Conservation (phyloP, 30 jellyfish, hydroid and myxozoan species). For the Cassiopea xamachana region DNA sequence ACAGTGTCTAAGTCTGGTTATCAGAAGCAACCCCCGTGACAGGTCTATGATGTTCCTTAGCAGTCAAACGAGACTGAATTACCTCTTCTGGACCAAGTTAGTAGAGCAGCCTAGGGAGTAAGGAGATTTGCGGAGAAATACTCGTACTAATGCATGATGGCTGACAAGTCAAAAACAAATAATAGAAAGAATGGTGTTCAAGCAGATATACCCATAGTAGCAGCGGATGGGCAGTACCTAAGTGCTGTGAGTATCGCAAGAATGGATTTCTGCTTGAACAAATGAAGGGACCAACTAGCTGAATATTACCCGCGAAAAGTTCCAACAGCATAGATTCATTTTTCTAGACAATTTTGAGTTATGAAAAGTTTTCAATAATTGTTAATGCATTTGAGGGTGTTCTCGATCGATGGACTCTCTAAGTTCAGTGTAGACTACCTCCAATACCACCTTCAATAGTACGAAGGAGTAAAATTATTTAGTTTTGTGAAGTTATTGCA, state of each 20-base stretch:
- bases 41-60: not conserved
- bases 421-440: too few relatives aligned
- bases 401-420: too few relatives aligned
- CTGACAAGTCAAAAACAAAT: slow-evolving; percentile 13
- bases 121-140: not conserved
- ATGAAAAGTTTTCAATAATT: too few relatives aligned
- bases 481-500: too few relatives aligned
- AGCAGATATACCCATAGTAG: slow-evolving; percentile 70
- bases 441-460: too few relatives aligned
- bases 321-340: not conserved
- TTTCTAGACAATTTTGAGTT: too few relatives aligned
- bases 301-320: not conserved
- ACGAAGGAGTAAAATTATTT: too few relatives aligned
- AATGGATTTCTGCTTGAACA: not conserved
- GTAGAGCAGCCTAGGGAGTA: not conserved
- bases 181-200: slow-evolving; percentile 15
- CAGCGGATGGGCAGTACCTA: slow-evolving; percentile 75
- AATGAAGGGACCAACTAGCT: not conserved
- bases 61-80: slow-evolving; percentile 45
- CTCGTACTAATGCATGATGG: not conserved
- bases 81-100: too few relatives aligned
- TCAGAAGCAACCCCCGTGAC: slow-evolving; percentile 26
- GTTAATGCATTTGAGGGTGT: too few relatives aligned
- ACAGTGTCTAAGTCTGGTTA: not conserved
- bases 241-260: slow-evolving; percentile 74